Percentiles rank a stretch among this genome's conserved stretches.
These are phyloP conservation scores for Callipepla squamata DNA, from an alignment of 2,113 vertebrate genomes.

Conservation along the genomic window DNA sequence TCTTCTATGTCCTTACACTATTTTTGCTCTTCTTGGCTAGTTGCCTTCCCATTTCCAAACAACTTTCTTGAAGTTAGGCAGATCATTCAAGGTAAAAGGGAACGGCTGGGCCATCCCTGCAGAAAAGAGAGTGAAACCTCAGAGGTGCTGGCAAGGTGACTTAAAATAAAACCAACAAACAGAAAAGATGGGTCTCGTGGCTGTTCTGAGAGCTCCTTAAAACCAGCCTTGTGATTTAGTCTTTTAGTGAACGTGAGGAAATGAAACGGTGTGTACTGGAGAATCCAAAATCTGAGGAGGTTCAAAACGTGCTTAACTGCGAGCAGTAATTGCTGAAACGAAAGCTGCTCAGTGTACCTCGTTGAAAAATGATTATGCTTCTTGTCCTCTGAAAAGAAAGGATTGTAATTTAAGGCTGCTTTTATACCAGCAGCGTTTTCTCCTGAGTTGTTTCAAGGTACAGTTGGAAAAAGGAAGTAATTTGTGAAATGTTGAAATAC, in stretches of 20 bases:
- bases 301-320: neutral
- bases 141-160: neutral
- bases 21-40: neutral
- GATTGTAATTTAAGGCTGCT: neutral
- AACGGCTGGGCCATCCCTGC: neutral
- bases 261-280: neutral
- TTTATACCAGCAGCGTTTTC: neutral
- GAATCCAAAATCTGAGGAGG: neutral
- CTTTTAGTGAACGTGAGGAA: neutral
- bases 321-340: neutral
- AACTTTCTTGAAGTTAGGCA: neutral
- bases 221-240: neutral
- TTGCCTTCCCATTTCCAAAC: neutral
- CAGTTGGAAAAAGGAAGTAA: slow-evolving; percentile 10
- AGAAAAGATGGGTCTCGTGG: neutral
- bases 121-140: neutral
- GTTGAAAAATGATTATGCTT: neutral
- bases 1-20: neutral
- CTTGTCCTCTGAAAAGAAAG: neutral
- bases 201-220: neutral
- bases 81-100: neutral
- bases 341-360: neutral
- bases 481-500: neutral
- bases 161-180: too few relatives aligned
- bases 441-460: neutral